A percentile compares a stretch with the other conserved stretches of the same genome.
These are phyloP conservation scores for Distichodus sexfasciatus DNA, from an alignment of 2,797 vertebrate species.

Conservation along the genomic window DNA sequence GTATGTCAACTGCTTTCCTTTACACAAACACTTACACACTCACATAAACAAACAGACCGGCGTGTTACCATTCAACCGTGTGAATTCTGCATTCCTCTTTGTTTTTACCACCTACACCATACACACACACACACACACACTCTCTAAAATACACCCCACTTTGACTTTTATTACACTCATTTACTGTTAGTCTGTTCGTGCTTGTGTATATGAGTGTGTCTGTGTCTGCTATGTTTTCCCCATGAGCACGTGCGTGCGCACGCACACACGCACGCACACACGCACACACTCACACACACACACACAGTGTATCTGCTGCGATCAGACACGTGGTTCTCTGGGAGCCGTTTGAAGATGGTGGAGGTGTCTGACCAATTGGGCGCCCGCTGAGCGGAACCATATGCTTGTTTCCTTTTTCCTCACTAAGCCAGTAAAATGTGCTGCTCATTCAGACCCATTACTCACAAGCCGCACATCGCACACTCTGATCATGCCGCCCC, in stretches of 20 bases:
- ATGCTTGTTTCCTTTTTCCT: conserved; percentile 55
- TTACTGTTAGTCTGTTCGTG: too few species aligned
- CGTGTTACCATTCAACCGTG: too few species aligned
- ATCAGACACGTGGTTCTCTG: conserved; percentile 17
- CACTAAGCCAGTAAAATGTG: conserved; percentile 13
- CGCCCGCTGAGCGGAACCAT: conserved; percentile 65
- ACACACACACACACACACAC: too few species aligned
- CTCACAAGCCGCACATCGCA: background rate
- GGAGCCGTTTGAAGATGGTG: conserved; percentile 47
- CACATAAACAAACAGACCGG: too few species aligned
- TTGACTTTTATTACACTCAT: too few species aligned
- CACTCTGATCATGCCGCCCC: background rate
- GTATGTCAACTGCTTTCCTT: too few species aligned
- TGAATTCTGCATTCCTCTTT: too few species aligned
- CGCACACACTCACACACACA: background rate
- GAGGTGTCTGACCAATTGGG: conserved; percentile 59
- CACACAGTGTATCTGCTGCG: conserved; percentile 14
- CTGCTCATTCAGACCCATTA: conserved; percentile 24
- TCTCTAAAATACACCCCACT: too few species aligned
- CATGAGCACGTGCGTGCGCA: background rate
- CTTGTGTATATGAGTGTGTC: too few species aligned
- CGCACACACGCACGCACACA: conserved; percentile 23
- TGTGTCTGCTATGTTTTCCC: too few species aligned
- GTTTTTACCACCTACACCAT: too few species aligned
- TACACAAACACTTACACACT: too few species aligned